Evolutionary conservation across 2,113 vertebrate species (phyloP).

Genomic region (Apistogramma diplotaenia): DNA sequence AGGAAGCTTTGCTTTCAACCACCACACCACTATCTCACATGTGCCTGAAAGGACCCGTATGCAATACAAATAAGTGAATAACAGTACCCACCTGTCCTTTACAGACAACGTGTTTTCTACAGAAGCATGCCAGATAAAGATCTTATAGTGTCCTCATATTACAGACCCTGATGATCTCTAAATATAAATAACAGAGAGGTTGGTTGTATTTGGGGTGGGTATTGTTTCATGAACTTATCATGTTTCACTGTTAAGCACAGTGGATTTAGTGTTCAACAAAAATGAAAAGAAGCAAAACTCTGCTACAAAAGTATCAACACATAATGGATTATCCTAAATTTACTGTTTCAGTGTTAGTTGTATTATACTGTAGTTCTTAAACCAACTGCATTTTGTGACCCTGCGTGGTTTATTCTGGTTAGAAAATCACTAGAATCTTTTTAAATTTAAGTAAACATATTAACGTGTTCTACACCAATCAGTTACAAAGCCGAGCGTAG

Average conservation of each 20-base stretch:
- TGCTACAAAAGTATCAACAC: background rate
- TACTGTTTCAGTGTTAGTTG: background rate
- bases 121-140: background rate
- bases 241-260: background rate
- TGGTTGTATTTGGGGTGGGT: background rate
- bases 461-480: accelerated
- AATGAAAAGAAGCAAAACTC: background rate
- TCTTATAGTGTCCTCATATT: background rate
- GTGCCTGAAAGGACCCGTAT: background rate
- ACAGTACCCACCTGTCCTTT: background rate
- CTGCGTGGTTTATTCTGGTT: accelerated
- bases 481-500: background rate
- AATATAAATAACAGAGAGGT: background rate
- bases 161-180: background rate
- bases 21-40: background rate
- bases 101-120: background rate
- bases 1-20: background rate
- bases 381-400: background rate
- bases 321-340: background rate
- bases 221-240: constrained; percentile 9
- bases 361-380: background rate
- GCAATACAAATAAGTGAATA: background rate
- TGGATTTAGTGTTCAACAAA: background rate
- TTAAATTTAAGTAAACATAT: background rate
- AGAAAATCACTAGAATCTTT: background rate